phyloP scores from a whole-genome alignment of 2,113 vertebrate species.

The Chloroceryle aenea region DNA sequence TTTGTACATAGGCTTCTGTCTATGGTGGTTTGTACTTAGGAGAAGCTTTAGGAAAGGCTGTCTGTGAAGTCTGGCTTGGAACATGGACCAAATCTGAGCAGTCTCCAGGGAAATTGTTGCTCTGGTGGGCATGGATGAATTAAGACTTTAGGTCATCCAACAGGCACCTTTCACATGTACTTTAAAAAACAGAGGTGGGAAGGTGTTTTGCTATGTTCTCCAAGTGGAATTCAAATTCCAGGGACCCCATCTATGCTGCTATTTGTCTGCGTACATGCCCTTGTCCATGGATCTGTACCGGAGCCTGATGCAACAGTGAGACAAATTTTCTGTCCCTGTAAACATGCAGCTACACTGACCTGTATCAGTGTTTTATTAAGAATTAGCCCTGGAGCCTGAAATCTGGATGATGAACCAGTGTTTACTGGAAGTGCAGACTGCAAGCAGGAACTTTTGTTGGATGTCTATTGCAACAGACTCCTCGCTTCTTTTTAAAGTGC shows the following conservation, averaged over 20 bases:
- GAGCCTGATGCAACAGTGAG: not conserved
- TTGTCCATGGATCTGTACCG: not conserved
- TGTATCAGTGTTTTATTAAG: not conserved
- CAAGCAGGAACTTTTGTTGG: constrained; percentile 47
- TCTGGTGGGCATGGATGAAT: not conserved
- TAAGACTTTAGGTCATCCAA: not conserved
- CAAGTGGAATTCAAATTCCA: not conserved
- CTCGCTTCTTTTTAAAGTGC: constrained; percentile 18
- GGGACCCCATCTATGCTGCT: not conserved
- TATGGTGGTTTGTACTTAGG: not conserved
- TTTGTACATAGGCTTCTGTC: not conserved
- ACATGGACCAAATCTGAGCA: not conserved
- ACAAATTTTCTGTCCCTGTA: not conserved
- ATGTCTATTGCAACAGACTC: constrained; percentile 46
- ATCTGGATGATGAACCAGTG: constrained; percentile 15
- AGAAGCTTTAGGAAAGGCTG: not conserved
- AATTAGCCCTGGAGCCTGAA: constrained; percentile 25
- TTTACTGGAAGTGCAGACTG: constrained; percentile 26
- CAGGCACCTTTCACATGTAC: not conserved
- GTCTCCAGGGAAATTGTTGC: not conserved
- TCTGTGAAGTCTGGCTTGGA: not conserved
- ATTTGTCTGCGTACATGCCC: not conserved
- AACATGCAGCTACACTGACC: constrained; percentile 16
- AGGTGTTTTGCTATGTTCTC: not conserved
- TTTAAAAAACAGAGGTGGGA: not conserved